Percentiles rank a stretch among this genome's conserved stretches.
phyloP scores from a whole-genome alignment of 2,113 vertebrate species.

The Sakesphorus luctuosus region DNA sequence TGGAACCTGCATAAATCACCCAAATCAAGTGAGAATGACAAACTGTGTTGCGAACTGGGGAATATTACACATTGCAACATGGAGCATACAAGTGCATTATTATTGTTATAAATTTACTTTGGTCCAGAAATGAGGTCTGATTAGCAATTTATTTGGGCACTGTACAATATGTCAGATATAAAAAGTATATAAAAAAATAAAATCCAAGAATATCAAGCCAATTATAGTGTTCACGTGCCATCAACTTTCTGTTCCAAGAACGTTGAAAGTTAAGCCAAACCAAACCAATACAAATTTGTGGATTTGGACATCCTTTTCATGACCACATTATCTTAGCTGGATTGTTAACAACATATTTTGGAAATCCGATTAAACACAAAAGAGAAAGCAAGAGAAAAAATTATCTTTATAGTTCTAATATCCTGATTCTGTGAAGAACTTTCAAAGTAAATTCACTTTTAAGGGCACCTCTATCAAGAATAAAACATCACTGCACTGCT shows the following conservation, averaged over 20 bases:
- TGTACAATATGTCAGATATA: slow-evolving; percentile 79
- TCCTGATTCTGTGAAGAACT: slow-evolving; percentile 43
- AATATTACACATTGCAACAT: slow-evolving; percentile 51
- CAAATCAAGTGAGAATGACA: slow-evolving; percentile 59
- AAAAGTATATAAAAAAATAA: slow-evolving; percentile 60
- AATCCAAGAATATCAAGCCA: slow-evolving; percentile 81
- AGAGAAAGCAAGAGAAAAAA: background rate
- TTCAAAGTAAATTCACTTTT: slow-evolving; percentile 70
- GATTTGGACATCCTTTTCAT: slow-evolving; percentile 87
- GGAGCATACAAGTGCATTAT: slow-evolving; percentile 48
- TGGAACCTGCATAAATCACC: slow-evolving; percentile 39
- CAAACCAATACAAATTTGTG: slow-evolving; percentile 88
- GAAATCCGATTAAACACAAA: slow-evolving; percentile 80
- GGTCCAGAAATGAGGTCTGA: slow-evolving; percentile 74
- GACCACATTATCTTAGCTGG: slow-evolving; percentile 87
- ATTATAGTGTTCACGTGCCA: slow-evolving; percentile 86
- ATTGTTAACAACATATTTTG: slow-evolving; percentile 87
- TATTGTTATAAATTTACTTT: slow-evolving; percentile 66
- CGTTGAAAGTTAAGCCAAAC: slow-evolving; percentile 87
- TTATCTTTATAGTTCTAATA: slow-evolving; percentile 57
- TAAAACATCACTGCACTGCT: slow-evolving; percentile 46
- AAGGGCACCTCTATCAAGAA: slow-evolving; percentile 71
- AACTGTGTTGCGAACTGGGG: slow-evolving; percentile 44
- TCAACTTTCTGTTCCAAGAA: slow-evolving; percentile 85
- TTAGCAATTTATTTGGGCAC: slow-evolving; percentile 73